phyloP scores from a whole-genome alignment of 1,140 invertebrate genomes.

The Penaeus chinensis region DNA sequence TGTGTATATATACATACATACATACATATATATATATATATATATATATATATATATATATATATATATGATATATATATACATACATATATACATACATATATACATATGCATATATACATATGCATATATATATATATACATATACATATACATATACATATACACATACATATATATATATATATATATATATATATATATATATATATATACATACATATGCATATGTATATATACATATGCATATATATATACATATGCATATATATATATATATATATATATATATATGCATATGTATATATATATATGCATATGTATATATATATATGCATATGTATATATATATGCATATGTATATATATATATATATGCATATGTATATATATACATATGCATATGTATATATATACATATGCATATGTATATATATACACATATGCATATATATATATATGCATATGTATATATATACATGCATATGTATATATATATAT shows the following conservation, averaged over 20 bases:
- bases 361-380: too few relatives aligned
- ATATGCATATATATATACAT: neutral
- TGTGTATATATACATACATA: neutral
- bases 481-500: slow-evolving; percentile 7
- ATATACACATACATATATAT: slow-evolving; percentile 3
- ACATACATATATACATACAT: slow-evolving; percentile 11
- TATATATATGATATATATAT: slow-evolving; percentile 18
- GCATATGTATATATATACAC: neutral
- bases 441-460: neutral
- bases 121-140: neutral
- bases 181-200: slow-evolving; percentile 14
- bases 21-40: neutral
- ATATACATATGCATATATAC: neutral
- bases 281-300: slow-evolving; percentile 21
- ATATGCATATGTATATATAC: neutral
- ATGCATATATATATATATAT: neutral
- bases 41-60: slow-evolving; percentile 4
- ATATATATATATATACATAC: slow-evolving; percentile 20
- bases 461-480: neutral
- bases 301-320: neutral
- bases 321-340: neutral
- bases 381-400: neutral
- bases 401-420: neutral
- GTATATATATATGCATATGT: slow-evolving; percentile 29
- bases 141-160: neutral